Conservation (phyloP, 2,888 invertebrate genomes). For the Caenorhabditis imperialis region DNA sequence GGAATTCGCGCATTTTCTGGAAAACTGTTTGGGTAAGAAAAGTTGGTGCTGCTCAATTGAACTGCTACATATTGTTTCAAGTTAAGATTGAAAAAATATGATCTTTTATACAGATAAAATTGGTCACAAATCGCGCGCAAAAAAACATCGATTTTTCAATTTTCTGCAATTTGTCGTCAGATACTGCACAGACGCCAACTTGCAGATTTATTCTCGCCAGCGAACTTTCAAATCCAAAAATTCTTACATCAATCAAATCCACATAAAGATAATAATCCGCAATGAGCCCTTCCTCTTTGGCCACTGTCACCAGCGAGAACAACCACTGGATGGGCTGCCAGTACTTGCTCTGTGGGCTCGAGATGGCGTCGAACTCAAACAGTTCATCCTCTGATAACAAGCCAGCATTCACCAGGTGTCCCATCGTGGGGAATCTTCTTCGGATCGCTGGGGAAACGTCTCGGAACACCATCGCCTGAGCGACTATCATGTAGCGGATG, state of each 20-base stretch:
- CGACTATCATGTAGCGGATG: constrained; percentile 70
- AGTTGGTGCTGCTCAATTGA: too few species aligned
- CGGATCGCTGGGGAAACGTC: constrained; percentile 70
- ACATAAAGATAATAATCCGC: constrained; percentile 65
- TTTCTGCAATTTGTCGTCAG: too few species aligned
- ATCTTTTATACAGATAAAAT: too few species aligned
- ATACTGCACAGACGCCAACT: too few species aligned
- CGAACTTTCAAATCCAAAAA: too few species aligned
- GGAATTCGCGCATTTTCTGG: constrained; percentile 71
- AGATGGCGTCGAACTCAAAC: constrained; percentile 67
- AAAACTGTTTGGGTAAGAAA: constrained; percentile 4
- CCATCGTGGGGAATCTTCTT: constrained; percentile 71
- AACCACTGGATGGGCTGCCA: constrained; percentile 73
- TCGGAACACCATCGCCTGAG: constrained; percentile 65
- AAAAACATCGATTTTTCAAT: too few species aligned
- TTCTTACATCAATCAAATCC: constrained; percentile 67
- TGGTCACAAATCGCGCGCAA: too few species aligned
- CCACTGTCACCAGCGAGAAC: constrained; percentile 43
- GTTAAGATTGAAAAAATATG: too few species aligned
- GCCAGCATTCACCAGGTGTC: constrained; percentile 70
- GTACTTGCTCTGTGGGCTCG: constrained; percentile 70
- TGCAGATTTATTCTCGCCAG: too few species aligned
- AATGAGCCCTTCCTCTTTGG: constrained; percentile 61
- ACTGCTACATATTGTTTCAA: too few species aligned
- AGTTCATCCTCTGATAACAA: constrained; percentile 68